Percentiles rank a stretch among this genome's conserved stretches.
phyloP scores from a whole-genome alignment of 2,797 vertebrate genomes.

The Prionace glauca region DNA sequence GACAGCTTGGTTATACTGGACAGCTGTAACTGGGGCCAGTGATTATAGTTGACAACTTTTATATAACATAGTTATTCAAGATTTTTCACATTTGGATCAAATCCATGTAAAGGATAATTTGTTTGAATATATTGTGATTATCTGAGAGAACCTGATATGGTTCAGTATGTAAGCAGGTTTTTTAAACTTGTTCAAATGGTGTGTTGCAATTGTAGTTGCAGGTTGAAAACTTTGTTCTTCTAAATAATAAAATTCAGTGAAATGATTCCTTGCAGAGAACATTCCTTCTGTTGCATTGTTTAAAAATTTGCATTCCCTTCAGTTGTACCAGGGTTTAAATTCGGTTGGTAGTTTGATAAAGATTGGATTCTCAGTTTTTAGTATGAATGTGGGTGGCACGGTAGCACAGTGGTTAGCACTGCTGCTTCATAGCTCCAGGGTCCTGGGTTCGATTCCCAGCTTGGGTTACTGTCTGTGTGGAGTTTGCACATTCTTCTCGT shows the following conservation, averaged over 20 bases:
- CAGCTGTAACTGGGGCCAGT: not conserved
- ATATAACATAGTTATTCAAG: not conserved
- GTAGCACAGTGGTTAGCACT: too few relatives aligned
- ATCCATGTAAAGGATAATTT: not conserved
- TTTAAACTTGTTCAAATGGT: not conserved
- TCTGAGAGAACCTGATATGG: not conserved
- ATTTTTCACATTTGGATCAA: too few relatives aligned
- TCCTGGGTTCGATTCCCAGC: too few relatives aligned
- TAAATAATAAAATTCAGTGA: not conserved
- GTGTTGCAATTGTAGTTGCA: not conserved
- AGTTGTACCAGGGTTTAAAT: not conserved
- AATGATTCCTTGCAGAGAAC: not conserved
- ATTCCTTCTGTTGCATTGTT: not conserved
- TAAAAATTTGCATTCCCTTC: not conserved
- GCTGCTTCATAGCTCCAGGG: too few relatives aligned
- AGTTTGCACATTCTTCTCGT: too few relatives aligned
- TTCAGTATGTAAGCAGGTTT: not conserved
- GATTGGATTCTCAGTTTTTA: not conserved
- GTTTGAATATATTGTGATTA: not conserved
- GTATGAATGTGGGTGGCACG: not conserved
- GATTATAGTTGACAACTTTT: too few relatives aligned
- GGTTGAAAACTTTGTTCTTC: not conserved
- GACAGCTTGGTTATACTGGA: not conserved
- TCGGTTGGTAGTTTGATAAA: not conserved
- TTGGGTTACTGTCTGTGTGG: too few relatives aligned